phyloP scores from a whole-genome alignment of 2,113 vertebrate species.

The Actinemys pallida region DNA sequence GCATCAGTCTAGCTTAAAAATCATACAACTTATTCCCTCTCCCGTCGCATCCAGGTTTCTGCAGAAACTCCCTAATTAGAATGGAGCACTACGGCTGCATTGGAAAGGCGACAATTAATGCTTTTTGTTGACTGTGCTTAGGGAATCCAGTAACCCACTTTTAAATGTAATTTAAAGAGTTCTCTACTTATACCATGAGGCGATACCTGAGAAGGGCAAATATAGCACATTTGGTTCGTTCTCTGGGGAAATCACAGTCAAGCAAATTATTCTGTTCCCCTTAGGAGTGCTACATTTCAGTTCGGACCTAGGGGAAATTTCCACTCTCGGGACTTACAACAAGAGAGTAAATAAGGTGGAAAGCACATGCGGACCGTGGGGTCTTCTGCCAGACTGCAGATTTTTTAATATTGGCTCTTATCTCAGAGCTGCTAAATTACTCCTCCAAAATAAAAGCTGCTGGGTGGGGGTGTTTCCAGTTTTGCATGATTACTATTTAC shows the following conservation, averaged over 20 bases:
- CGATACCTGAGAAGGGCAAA: not conserved
- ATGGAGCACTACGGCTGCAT: not conserved
- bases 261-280: slow-evolving; percentile 16
- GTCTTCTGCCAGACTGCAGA: slow-evolving; percentile 36
- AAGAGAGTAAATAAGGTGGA: slow-evolving; percentile 65
- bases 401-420: slow-evolving; percentile 65
- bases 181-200: not conserved
- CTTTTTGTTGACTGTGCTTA: not conserved
- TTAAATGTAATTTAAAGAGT: not conserved
- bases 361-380: slow-evolving; percentile 44
- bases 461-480: slow-evolving; percentile 9
- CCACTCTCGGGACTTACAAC: slow-evolving; percentile 30
- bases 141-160: not conserved
- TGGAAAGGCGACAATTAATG: not conserved
- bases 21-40: fast-evolving
- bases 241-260: slow-evolving; percentile 25
- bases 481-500: not conserved
- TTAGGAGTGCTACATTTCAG: not conserved
- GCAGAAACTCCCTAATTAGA: not conserved
- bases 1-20: not conserved
- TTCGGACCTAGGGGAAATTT: slow-evolving; percentile 50
- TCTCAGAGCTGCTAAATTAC: slow-evolving; percentile 63
- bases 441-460: slow-evolving; percentile 15
- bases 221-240: not conserved
- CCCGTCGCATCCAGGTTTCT: not conserved